These are phyloP conservation scores for Origma solitaria DNA, from an alignment of 2,113 vertebrate species.

Conservation along the genomic window DNA sequence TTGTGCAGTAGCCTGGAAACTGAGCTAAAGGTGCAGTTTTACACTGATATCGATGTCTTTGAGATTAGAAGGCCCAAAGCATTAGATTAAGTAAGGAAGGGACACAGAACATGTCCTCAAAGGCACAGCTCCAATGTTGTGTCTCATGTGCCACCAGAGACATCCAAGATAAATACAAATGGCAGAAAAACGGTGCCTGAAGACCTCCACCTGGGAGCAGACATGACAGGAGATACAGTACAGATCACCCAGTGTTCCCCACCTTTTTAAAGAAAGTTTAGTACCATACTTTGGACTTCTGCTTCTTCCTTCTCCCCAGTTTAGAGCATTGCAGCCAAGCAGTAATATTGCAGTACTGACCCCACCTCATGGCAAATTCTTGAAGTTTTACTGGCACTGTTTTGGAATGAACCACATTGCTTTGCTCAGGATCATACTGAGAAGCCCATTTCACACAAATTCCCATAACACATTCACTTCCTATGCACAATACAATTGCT, in stretches of 20 bases:
- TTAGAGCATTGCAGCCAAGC: neutral
- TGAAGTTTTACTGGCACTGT: neutral
- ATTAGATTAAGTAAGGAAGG: neutral
- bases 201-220: neutral
- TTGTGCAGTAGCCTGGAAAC: neutral
- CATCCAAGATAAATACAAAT: neutral
- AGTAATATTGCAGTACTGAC: neutral
- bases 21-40: neutral
- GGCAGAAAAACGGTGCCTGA: neutral
- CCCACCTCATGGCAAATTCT: too few relatives aligned
- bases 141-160: neutral
- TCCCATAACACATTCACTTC: neutral
- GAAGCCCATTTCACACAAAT: neutral
- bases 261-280: neutral
- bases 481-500: neutral
- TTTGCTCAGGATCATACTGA: neutral
- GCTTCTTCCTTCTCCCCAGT: neutral
- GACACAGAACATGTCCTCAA: neutral
- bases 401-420: fast-evolving
- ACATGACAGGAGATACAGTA: neutral
- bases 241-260: neutral
- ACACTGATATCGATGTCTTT: neutral
- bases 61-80: neutral
- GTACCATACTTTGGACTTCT: neutral
- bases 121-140: fast-evolving